Base-by-base conservation (phyloP, 2,888 invertebrate genomes). In the Eilema depressum region DNA sequence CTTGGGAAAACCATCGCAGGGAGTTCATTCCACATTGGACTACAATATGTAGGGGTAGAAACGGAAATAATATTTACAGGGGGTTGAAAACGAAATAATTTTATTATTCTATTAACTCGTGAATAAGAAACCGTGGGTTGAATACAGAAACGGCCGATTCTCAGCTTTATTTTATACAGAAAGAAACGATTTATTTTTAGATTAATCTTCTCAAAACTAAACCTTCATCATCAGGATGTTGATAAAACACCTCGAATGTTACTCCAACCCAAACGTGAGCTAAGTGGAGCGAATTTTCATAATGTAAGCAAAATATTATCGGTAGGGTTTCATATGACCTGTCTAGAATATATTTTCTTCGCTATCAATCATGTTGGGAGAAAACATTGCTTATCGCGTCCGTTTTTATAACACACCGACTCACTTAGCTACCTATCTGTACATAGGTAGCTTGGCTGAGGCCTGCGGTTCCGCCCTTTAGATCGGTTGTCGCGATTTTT, bases 251-350 rank as follows among this genome's bases (percentile, higher is more conserved):
- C 53, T 56, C 28, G 23, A n/a, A 28, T 20, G 12, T n/a, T 47
- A 30, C 23, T 59, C 10, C 25, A 12, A 28, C n/a, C 61, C 20
- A 61, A 61, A 61, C 11, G 30, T 20, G 30, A n/a, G 61, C 30
- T 66, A 64, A 68, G 53, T 41, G 47, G 60, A 68, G 64, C 61
- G 25, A 57, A 68, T 77, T 71, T 70, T 75, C 28, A 66, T 71
- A 75, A 70, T 59, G 33, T 71, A 56, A 70, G 71, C 68, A 67
- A 67, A 78, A 62, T 63, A 59, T 70, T 61, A 71, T 57, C 62
- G 14, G 20, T 60, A 60, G 20, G 28, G 7, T 60, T 71, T 53
- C 57, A 57, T 63, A 69, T 30, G 53, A 63, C 63, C 26, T 28
- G 61, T 59, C 25, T 63, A 59, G 68, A 65, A 62, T 65, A 69